phyloP scores from a whole-genome alignment of 2,888 invertebrate genomes.

The Nomada ruficornis region DNA sequence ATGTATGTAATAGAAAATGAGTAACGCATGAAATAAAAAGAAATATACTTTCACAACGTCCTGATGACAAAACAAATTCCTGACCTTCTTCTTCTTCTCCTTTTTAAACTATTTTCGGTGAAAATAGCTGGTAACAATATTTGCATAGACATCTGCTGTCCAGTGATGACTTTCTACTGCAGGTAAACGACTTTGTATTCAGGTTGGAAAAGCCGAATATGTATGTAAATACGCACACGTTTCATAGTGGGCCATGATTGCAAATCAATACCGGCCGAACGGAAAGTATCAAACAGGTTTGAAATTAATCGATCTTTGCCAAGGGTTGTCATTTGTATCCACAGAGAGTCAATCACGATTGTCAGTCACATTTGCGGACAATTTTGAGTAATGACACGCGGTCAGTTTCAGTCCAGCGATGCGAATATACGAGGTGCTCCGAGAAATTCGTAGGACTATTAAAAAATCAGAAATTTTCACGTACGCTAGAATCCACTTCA shows the following conservation, averaged over 20 bases:
- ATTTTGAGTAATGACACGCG: slow-evolving; percentile 36
- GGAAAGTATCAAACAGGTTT: slow-evolving; percentile 36
- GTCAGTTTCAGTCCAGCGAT: slow-evolving; percentile 1
- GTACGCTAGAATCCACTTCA: no score
- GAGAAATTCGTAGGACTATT: neutral
- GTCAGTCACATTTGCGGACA: slow-evolving; percentile 29
- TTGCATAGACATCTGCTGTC: no score
- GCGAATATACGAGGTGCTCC: neutral
- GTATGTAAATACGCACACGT: neutral
- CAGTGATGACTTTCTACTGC: no score
- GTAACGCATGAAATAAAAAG: no score
- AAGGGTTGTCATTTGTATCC: slow-evolving; percentile 21
- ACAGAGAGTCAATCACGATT: slow-evolving; percentile 16
- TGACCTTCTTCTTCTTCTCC: no score
- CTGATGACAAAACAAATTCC: no score
- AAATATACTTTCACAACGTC: no score
- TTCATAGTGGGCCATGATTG: neutral
- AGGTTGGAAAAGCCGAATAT: neutral
- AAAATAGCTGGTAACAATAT: no score
- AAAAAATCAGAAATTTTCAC: neutral
- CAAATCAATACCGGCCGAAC: neutral
- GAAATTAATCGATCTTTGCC: slow-evolving; percentile 40
- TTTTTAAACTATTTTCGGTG: no score
- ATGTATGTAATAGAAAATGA: no score
- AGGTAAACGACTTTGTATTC: neutral